Evolutionary conservation across 1,140 invertebrate species (phyloP), one percentile per base, ranked within the genome.

Genomic region (Eufriesea mexicana): DNA sequence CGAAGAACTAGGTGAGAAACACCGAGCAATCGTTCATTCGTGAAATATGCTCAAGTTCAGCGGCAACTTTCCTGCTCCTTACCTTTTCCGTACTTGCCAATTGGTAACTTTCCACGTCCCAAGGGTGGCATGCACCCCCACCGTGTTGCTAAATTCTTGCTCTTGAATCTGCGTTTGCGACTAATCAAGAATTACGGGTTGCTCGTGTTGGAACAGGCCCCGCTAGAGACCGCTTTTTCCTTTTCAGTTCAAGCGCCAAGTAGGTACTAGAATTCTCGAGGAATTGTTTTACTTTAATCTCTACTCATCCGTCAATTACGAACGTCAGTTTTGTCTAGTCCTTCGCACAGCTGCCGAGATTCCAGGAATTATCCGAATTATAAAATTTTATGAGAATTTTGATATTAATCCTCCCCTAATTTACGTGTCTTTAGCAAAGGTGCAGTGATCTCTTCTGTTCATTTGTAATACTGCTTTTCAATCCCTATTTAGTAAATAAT

Each of bases 91-190:
- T 47, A 61, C 5, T 35, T 71, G 49, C 42, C 55, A 45, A n/a
- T 74, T 61, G 42, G 16, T 74, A 74, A 74, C 72, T 74, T 74
- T 25, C 55, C 9, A 18, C 28, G 28, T 59, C 51, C 55, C 72
- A 59, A 47, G 42, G 55, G 35, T 23, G 14, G 23, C 20, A n/a
- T 20, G 42, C 54, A 59, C 23, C 55, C n/a, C 16, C 10, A n/a
- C 62, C 35, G 42, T 28, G 14, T 4, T 12, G 62, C 62, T 8
- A 42, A 18, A 20, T n/a, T 59, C n/a, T 47, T 47, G n/a, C 55
- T 74, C 72, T 47, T 47, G 42, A 45, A 47, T 25, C 42, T 25
- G 18, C 51, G 23, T 59, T 54, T 47, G 8, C 6, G 42, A 20
- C 55, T 74, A 59, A 74, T 59, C 42, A 28, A 55, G 47, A 72